Evolutionary conservation across 2,113 vertebrate genomes (phyloP), one percentile per base, ranked within the genome.

Genomic region (Ranitomeya imitator): DNA sequence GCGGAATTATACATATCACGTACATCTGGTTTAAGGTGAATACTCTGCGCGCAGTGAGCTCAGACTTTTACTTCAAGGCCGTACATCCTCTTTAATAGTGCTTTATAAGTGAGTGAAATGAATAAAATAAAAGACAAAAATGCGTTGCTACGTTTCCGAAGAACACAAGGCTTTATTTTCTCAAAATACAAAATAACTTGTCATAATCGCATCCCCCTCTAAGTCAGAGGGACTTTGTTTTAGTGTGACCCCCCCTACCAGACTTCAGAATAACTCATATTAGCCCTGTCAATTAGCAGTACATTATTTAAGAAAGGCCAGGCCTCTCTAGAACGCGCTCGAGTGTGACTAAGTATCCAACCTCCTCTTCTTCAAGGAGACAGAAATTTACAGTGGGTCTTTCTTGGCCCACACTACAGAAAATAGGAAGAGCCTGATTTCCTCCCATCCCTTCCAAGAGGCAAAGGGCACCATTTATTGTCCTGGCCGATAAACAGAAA

Each of bases 281-380:
- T 89, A 52, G 19, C n/a, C n/a, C 57, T 73, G 85, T 59, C 55
- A 69, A 61, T 67, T 90, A 88, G 57, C 83, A 85, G 57, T 81
- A 89, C n/a, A 82, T 78, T 88, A 90, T 89, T 69, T 90, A 90
- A 19, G 0, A 2, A 51, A 69, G 2, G 51, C 37, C 79, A 0
- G 0, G 0, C 55, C 19, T 90, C 13, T 87, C 83, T 45, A 89
- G 37, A 54, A 79, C 23, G 57, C 3, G 0, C 86, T 91, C 81
- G 60, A 86, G 69, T 82, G 86, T 90, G 88, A 89, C 87, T 83
- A 89, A 91, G 88, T 31, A 90, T 65, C 82, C 55, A 85, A 6
- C 1, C 31, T 86, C 79, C 59, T 88, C 0, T 3, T 45, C 86
- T 91, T 51, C 23, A 76, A 57, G 63, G 91, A 52, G 59, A 10